Evolutionary conservation across 2,888 invertebrate genomes (phyloP), one percentile per base, ranked within the genome.

Genomic region (Aphrophora alni): DNA sequence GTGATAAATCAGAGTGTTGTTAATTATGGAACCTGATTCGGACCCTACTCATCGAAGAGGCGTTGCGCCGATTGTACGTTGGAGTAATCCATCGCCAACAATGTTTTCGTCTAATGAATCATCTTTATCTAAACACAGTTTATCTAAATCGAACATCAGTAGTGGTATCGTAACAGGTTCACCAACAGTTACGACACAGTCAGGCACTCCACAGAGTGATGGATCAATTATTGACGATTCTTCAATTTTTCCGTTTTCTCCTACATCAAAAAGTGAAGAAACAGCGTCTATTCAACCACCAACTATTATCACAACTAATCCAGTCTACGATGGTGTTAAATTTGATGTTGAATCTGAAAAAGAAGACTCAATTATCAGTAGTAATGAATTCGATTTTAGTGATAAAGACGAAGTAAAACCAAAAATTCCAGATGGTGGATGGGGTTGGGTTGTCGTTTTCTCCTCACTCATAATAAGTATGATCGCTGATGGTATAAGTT

Each of bases 401-500:
- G 79, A 79, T 25, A 74, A 72, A 24, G 79, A 82, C 27, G 78
- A 77, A n/a, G 75, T 75, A 2, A 90, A 90, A 84, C 90, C 92
- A 0, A 90, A 90, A 69, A 92, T 93, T 71, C 95, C 95, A 0
- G 95, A 96, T 85, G 95, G 95, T 0, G 96, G 94, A 1, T 96
- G 95, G 94, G 96, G 96, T 10, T 97, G 97, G 97, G 91, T 96
- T 25, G 95, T 98, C 0, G 97, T 98, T 0, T 88, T 94, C 59
- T 93, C 97, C 3, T 95, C 97, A 0, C 92, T 98, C 84, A 87
- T 96, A 69, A 93, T 97, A 80, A 97, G 97, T 25, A 92, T 97
- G 89, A 94, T 98, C 75, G 96, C 97, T 59, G 98, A 98, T 88
- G 98, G 98, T 0, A 93, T 98, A 80, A 96, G 96, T 76, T 97